phyloP scores from a whole-genome alignment of 2,888 invertebrate genomes.

The Xanthorhoe spadicearia region DNA sequence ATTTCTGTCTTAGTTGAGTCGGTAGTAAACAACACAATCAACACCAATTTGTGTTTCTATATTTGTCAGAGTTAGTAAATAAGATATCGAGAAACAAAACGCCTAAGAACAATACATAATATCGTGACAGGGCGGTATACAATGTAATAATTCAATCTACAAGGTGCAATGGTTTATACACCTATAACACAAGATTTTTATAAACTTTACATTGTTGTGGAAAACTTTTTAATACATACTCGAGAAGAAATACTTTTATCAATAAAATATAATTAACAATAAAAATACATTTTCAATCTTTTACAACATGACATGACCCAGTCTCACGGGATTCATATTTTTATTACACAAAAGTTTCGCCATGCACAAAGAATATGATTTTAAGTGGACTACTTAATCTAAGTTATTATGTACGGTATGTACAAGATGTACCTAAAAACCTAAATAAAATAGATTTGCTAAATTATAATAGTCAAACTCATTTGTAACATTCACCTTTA shows the following conservation, averaged over 20 bases:
- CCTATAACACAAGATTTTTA: slow-evolving; percentile 49
- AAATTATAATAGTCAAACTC: slow-evolving; percentile 65
- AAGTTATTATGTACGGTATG: slow-evolving; percentile 60
- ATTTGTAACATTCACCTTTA: slow-evolving; percentile 73
- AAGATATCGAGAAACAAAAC: slow-evolving; percentile 28
- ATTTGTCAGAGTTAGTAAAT: slow-evolving; percentile 11
- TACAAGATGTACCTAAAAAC: slow-evolving; percentile 72
- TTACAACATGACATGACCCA: slow-evolving; percentile 51
- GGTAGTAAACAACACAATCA: neutral
- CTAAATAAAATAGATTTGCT: slow-evolving; percentile 65
- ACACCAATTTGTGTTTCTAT: neutral
- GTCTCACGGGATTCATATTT: slow-evolving; percentile 49
- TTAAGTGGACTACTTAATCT: slow-evolving; percentile 71
- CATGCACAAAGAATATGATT: slow-evolving; percentile 61
- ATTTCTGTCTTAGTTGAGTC: neutral
- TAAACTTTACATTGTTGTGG: slow-evolving; percentile 48
- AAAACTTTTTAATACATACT: slow-evolving; percentile 45
- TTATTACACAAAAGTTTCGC: slow-evolving; percentile 49
- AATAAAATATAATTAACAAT: slow-evolving; percentile 54
- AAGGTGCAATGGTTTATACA: slow-evolving; percentile 31
- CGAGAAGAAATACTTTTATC: slow-evolving; percentile 49
- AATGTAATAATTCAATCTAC: slow-evolving; percentile 44
- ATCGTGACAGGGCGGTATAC: slow-evolving; percentile 42
- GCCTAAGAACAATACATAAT: slow-evolving; percentile 26
- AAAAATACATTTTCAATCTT: slow-evolving; percentile 56